These are phyloP conservation scores for Lethenteron camtschaticum DNA, from an alignment of 2,113 vertebrate species.

Conservation along the genomic window DNA sequence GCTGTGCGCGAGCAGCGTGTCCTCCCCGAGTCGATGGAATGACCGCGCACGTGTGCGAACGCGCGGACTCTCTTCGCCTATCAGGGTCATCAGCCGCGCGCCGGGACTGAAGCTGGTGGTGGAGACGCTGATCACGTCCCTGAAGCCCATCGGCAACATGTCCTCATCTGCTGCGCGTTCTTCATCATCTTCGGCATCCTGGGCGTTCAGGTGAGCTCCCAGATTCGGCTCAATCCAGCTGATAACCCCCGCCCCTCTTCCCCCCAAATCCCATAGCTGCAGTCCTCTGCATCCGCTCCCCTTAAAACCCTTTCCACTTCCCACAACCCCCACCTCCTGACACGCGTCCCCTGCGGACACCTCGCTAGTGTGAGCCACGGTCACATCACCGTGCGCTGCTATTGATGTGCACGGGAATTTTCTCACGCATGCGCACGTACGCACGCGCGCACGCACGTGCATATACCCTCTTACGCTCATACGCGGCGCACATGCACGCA, in stretches of 20 bases:
- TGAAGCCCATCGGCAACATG: conserved; percentile 98
- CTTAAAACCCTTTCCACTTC: neutral
- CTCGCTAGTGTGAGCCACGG: neutral
- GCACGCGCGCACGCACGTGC: neutral
- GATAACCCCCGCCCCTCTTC: neutral
- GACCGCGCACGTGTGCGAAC: too few relatives aligned
- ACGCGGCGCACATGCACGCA: neutral
- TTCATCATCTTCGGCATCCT: conserved; percentile 99
- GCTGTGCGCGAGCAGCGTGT: too few relatives aligned
- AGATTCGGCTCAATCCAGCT: too few relatives aligned
- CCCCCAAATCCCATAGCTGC: neutral
- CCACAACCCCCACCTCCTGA: neutral
- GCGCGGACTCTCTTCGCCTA: conserved; percentile 5
- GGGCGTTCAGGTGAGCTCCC: conserved; percentile 65
- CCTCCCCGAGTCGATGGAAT: too few relatives aligned
- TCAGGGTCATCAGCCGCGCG: conserved; percentile 84
- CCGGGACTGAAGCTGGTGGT: conserved; percentile 93
- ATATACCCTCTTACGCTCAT: neutral
- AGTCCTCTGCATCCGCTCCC: neutral
- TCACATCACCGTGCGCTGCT: neutral
- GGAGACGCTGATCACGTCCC: conserved; percentile 88
- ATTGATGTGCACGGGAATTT: neutral
- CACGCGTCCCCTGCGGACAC: neutral
- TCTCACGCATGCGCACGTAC: neutral
- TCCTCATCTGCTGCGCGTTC: conserved; percentile 98